phyloP scores from a whole-genome alignment of 2,888 invertebrate genomes.

The Bellardia pandia region DNA sequence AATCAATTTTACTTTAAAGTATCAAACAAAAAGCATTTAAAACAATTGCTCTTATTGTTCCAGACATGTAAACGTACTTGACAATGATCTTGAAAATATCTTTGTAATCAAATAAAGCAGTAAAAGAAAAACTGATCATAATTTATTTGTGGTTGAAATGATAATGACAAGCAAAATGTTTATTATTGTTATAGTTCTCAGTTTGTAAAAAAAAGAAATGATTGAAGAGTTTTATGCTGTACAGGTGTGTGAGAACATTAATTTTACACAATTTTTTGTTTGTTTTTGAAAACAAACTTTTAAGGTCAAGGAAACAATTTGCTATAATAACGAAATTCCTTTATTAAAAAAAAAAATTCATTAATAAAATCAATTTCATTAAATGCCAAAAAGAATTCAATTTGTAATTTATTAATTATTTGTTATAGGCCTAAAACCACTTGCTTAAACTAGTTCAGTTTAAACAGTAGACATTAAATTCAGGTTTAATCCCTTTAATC shows the following conservation, averaged over 20 bases:
- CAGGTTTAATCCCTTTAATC: conserved; percentile 50
- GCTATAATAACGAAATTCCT: conserved; percentile 3
- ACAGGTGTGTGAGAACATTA: conserved; percentile 41
- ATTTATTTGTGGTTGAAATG: conserved; percentile 23
- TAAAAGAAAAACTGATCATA: conserved; percentile 10
- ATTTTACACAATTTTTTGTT: background rate
- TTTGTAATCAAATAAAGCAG: background rate
- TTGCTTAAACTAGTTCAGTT: conserved; percentile 15
- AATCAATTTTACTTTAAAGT: background rate
- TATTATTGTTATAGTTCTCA: conserved; percentile 3
- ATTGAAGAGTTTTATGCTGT: conserved; percentile 7
- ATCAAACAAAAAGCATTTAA: background rate
- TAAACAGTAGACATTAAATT: conserved; percentile 30
- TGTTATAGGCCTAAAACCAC: conserved; percentile 16
- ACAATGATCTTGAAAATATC: background rate
- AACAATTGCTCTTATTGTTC: conserved; percentile 15
- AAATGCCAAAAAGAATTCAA: conserved; percentile 31
- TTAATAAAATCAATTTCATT: conserved; percentile 48
- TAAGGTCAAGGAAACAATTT: conserved; percentile 29
- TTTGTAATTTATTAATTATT: conserved; percentile 63
- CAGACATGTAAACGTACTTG: conserved; percentile 4
- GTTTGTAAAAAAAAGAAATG: background rate
- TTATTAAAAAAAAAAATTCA: conserved; percentile 11
- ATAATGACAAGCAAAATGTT: background rate
- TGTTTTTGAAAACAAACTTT: background rate